Evolutionary conservation across 2,888 invertebrate genomes (phyloP).

Genomic region (Watsonalla cultraria): DNA sequence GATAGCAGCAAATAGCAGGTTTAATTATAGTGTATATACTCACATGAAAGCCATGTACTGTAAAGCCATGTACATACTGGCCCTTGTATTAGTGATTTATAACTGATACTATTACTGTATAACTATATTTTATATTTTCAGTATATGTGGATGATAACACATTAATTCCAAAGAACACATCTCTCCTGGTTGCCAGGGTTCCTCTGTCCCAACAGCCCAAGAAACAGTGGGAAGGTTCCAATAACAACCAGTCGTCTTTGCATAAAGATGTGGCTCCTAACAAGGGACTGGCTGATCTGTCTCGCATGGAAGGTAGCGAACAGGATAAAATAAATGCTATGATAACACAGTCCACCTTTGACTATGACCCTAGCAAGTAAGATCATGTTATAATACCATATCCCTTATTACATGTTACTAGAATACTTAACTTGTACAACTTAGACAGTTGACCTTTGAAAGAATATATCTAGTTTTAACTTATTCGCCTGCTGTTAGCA

Average conservation of each 20-base stretch:
- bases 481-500: no score
- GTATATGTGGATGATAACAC: slow-evolving; percentile 95
- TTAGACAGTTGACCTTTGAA: no score
- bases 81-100: no score
- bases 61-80: no score
- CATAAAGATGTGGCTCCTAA: slow-evolving; percentile 74
- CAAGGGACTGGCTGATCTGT: slow-evolving; percentile 88
- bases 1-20: no score
- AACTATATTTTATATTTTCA: slow-evolving; percentile 50
- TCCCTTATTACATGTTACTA: not conserved
- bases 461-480: no score
- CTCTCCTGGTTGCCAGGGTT: slow-evolving; percentile 95
- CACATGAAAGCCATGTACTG: no score
- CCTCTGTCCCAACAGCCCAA: slow-evolving; percentile 89
- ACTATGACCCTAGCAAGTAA: slow-evolving; percentile 98
- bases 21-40: no score
- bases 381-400: slow-evolving; percentile 37
- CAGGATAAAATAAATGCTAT: slow-evolving; percentile 98
- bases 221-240: slow-evolving; percentile 84
- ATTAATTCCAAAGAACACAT: slow-evolving; percentile 98
- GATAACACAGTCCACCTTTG: slow-evolving; percentile 97
- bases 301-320: slow-evolving; percentile 94
- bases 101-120: slow-evolving; percentile 3
- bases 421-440: no score
- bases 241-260: slow-evolving; percentile 62